Conservation (phyloP, 2,797 vertebrate species). For the Gastrophryne carolinensis region DNA sequence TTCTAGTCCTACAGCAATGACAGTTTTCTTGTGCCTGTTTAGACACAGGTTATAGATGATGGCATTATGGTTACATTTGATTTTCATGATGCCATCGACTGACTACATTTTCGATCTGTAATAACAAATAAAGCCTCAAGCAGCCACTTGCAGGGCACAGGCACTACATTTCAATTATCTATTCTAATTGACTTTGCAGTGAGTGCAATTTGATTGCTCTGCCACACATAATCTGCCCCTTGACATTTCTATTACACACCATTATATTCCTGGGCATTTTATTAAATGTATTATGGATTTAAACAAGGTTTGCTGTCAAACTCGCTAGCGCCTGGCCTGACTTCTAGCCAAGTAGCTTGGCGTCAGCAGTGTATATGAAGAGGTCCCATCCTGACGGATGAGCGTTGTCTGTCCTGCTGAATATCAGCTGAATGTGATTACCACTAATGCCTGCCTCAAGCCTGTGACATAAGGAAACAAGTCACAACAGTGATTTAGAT, state of each 20-base stretch:
- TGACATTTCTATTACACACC: constrained; percentile 43
- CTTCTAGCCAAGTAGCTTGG: neutral
- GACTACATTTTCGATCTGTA: constrained; percentile 1
- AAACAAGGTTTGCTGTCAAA: constrained; percentile 35
- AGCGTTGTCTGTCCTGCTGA: constrained; percentile 6
- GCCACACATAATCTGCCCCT: constrained; percentile 41
- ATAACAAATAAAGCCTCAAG: constrained; percentile 35
- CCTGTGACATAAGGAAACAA: constrained; percentile 19
- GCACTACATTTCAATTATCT: constrained; percentile 34
- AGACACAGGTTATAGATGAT: constrained; percentile 5
- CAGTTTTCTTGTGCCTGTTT: neutral
- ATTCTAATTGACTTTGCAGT: constrained; percentile 8
- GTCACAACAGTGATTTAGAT: constrained; percentile 6
- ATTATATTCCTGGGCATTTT: constrained; percentile 33
- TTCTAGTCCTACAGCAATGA: neutral
- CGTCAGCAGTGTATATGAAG: constrained; percentile 24
- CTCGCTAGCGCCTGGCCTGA: neutral
- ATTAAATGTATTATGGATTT: constrained; percentile 40
- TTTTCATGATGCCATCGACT: neutral
- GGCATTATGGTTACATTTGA: constrained; percentile 1
- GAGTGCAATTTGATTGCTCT: constrained; percentile 32
- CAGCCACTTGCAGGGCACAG: constrained; percentile 5
- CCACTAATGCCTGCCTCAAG: neutral
- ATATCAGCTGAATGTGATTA: constrained; percentile 13
- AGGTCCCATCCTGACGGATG: too few species aligned